A percentile compares a stretch with the other conserved stretches of the same genome.
Conservation (phyloP, 2,797 vertebrate species). For the Manis pentadactyla region DNA sequence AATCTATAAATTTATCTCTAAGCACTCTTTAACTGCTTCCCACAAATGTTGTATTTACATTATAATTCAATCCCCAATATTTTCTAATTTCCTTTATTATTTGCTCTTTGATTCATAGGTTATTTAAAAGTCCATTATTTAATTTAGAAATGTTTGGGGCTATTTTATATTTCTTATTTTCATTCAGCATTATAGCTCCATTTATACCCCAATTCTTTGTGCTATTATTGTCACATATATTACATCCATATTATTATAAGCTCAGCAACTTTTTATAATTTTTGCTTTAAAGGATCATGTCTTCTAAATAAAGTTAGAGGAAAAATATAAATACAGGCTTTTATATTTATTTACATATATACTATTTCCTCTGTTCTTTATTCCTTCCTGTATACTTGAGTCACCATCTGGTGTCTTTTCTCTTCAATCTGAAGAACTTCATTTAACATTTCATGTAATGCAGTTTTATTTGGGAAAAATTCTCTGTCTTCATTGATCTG, state of each 20-base stretch:
- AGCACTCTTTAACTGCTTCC: background rate
- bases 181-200: background rate
- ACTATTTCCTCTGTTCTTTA: background rate
- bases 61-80: background rate
- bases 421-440: background rate
- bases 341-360: background rate
- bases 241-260: background rate
- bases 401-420: background rate
- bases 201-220: background rate
- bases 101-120: background rate
- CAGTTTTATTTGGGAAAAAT: background rate
- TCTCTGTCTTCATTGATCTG: background rate
- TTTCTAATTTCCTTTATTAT: background rate
- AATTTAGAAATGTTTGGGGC: background rate
- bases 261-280: background rate
- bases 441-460: background rate
- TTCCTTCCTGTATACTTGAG: background rate
- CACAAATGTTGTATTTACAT: background rate
- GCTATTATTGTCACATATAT: background rate
- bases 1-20: background rate
- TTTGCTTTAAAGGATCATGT: background rate
- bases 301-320: background rate
- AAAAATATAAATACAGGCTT: background rate
- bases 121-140: background rate
- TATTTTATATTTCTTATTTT: background rate